Percentiles rank a stretch among this genome's conserved stretches.
Evolutionary conservation across 2,113 vertebrate species (phyloP).

Genomic region (Gymnogyps californianus): DNA sequence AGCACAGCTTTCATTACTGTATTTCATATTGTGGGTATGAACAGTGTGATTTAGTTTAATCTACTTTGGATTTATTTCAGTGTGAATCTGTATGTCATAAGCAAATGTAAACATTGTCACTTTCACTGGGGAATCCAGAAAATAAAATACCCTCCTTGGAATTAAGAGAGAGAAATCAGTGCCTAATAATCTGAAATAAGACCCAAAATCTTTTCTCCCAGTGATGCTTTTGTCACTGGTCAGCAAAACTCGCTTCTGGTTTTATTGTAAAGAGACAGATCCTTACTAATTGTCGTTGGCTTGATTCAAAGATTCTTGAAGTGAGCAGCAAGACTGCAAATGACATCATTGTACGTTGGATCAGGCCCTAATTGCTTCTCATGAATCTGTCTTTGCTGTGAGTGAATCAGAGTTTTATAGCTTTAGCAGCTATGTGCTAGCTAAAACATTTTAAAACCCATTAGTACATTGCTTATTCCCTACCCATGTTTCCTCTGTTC

Average conservation of each 20-base stretch:
- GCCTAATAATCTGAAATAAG: neutral
- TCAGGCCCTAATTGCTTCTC: slow-evolving; percentile 30
- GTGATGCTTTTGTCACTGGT: neutral
- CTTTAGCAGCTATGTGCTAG: slow-evolving; percentile 4
- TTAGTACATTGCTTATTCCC: slow-evolving; percentile 9
- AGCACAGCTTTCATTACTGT: neutral
- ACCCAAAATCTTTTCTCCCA: neutral
- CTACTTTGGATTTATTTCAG: neutral
- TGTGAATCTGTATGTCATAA: neutral
- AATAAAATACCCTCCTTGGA: neutral
- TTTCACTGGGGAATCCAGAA: neutral
- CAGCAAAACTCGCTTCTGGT: neutral
- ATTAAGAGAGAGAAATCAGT: neutral
- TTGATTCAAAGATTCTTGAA: neutral
- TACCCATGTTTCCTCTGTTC: neutral
- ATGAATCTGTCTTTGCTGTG: slow-evolving; percentile 24
- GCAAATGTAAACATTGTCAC: neutral
- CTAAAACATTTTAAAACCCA: slow-evolving; percentile 41
- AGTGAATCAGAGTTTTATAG: slow-evolving; percentile 42
- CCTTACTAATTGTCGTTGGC: neutral
- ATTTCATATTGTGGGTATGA: neutral
- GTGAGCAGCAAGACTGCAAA: neutral
- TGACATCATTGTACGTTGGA: neutral
- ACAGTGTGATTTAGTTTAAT: neutral
- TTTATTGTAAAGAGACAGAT: neutral